Base-by-base conservation (phyloP, 2,113 vertebrate species). In the Lipophrys pholis region DNA sequence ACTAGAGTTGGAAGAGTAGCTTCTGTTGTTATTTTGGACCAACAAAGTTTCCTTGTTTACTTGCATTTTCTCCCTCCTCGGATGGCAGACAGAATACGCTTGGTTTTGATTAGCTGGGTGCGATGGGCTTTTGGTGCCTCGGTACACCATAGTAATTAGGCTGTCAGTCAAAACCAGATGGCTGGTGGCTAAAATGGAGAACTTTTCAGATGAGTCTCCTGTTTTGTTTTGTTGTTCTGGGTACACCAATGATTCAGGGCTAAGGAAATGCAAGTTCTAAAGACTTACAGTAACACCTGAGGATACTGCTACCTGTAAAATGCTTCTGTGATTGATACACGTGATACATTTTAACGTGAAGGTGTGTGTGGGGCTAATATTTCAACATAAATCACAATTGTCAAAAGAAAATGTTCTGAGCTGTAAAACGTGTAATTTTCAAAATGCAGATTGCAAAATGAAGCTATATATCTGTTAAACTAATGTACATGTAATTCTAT, bases 151-250 rank as follows among this genome's bases (percentile, higher is more conserved):
- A 70, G 80, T 91, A 93, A 93, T 93, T 93, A 92, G 80, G 80
- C 87, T 92, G 92, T 91, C 91, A 91, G 61, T 93, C 92, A 91
- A 88, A 91, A 65, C 76, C 85, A 82, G 85, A 87, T 89, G 88
- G 84, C 89, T 88, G 73, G 54, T 69, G 79, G 85, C 0, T 46
- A 83, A 72, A 78, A 81, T 57, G 43, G 68, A 73, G 59, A 82
- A 81, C 74, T 89, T 88, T 84, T 80, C 78, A 77, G 57, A 74
- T 45, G 54, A 73, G 15, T 78, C 65, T 78, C 35, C 52, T 81
- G 52, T 74, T 87, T 57, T 35, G 60, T 63, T 79, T 83, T 78
- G 38, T 68, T 70, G 21, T 43, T 78, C 40, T 66, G 16, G 36
- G 39, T 57, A 49, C 38, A 58, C 12, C 66, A 63, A 54, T 74